Conservation (phyloP, 2,888 invertebrate genomes). For the Zygaena filipendulae region DNA sequence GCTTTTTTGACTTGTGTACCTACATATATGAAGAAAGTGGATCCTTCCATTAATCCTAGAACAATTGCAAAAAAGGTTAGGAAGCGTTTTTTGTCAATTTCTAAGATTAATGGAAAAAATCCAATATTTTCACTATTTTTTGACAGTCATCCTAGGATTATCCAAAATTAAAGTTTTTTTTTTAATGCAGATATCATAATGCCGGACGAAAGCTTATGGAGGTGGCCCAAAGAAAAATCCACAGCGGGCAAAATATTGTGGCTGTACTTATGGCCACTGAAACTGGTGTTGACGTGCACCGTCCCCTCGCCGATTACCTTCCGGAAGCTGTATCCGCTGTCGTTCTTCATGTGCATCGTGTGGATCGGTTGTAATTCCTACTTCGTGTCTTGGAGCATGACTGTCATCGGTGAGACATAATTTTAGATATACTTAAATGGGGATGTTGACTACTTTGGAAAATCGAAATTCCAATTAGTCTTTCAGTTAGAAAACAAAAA, state of each 20-base stretch:
- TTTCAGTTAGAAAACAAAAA: no score
- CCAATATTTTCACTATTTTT: no score
- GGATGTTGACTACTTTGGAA: no score
- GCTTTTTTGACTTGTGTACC: no score
- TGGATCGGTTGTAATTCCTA: constrained; percentile 90
- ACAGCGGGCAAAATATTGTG: constrained; percentile 66
- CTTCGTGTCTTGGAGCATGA: constrained; percentile 92
- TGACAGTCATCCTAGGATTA: no score
- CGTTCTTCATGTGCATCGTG: constrained; percentile 87
- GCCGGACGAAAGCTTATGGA: constrained; percentile 43
- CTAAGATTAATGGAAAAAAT: no score
- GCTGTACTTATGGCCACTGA: constrained; percentile 78
- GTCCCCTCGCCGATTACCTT: constrained; percentile 76
- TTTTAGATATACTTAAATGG: neutral
- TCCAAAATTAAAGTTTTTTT: no score
- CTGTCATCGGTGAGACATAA: constrained; percentile 76
- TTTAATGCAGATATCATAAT: constrained; percentile 5
- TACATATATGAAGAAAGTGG: no score
- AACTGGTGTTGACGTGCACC: constrained; percentile 70
- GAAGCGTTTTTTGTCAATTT: no score
- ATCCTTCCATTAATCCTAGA: no score
- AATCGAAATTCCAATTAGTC: no score
- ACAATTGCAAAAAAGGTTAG: no score
- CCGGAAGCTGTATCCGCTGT: constrained; percentile 74
- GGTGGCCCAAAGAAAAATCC: constrained; percentile 44